A percentile compares a stretch with the other conserved stretches of the same genome.
Evolutionary conservation across 92 coral and sea anemone species (phyloP).

Genomic region (Galaxea fascicularis): DNA sequence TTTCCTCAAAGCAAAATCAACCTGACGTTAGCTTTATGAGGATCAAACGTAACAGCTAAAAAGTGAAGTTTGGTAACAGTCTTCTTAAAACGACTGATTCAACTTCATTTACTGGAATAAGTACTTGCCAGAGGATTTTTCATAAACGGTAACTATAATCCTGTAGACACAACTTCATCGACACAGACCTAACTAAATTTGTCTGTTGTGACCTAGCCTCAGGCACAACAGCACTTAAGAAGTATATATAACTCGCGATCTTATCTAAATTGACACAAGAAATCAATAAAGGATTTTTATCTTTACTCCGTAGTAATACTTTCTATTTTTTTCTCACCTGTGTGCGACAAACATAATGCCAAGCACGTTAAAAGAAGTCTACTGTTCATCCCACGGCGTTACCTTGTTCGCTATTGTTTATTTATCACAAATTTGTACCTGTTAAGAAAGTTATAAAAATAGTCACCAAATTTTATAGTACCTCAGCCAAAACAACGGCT

Average conservation of each 20-base stretch:
- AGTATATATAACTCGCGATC: neutral
- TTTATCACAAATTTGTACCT: conserved; percentile 55
- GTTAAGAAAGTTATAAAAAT: conserved; percentile 22
- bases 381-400: conserved; percentile 56
- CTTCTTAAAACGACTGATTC: neutral
- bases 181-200: neutral
- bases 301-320: neutral
- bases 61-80: too few species aligned
- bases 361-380: conserved; percentile 58
- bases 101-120: neutral
- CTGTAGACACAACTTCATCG: conserved; percentile 12
- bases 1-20: too few species aligned
- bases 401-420: conserved; percentile 44
- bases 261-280: neutral
- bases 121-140: neutral
- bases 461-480: conserved; percentile 7
- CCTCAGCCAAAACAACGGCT: neutral
- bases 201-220: neutral
- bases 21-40: too few species aligned
- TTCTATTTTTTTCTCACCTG: conserved; percentile 23
- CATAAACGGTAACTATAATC: neutral
- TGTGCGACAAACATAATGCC: conserved; percentile 51
- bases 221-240: neutral
- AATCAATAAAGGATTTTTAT: neutral
- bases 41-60: too few species aligned